These are phyloP conservation scores for Agrenia bidenticulata DNA, from an alignment of 2,888 invertebrate species.

Conservation along the genomic window DNA sequence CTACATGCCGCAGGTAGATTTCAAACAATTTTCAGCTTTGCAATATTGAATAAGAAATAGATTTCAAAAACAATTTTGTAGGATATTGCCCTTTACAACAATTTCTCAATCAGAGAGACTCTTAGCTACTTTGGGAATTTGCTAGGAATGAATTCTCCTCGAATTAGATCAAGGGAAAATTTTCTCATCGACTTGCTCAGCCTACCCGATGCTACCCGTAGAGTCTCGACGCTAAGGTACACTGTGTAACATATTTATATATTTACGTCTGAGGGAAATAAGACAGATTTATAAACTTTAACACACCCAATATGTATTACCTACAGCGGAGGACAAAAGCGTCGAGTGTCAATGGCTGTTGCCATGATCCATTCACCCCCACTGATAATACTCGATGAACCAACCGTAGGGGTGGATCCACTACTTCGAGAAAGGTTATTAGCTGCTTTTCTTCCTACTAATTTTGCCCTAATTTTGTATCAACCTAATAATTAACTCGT, in stretches of 20 bases:
- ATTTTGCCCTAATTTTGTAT: too few species aligned
- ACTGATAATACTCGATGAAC: slow-evolving; percentile 81
- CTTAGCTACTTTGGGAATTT: slow-evolving; percentile 43
- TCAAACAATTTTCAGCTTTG: too few species aligned
- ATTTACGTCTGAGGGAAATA: background rate
- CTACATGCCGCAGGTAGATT: slow-evolving; percentile 3
- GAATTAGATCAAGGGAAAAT: slow-evolving; percentile 33
- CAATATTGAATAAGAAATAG: too few species aligned
- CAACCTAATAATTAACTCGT: slow-evolving; percentile 1
- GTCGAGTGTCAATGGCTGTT: slow-evolving; percentile 57
- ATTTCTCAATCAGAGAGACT: slow-evolving; percentile 83
- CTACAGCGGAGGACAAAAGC: slow-evolving; percentile 57
- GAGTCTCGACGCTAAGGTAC: slow-evolving; percentile 61
- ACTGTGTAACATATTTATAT: too few species aligned
- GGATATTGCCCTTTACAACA: slow-evolving; percentile 84
- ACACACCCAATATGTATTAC: background rate
- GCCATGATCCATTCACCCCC: slow-evolving; percentile 58
- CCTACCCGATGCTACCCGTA: slow-evolving; percentile 32
- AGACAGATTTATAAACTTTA: background rate
- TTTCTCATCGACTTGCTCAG: slow-evolving; percentile 39
- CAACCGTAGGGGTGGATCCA: slow-evolving; percentile 80
- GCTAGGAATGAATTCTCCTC: slow-evolving; percentile 35
- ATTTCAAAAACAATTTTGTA: slow-evolving; percentile 58
- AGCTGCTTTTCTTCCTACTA: too few species aligned
- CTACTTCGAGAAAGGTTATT: slow-evolving; percentile 75